Evolutionary conservation across 2,113 vertebrate genomes (phyloP).

Genomic region (Andinoacara biseriatus): DNA sequence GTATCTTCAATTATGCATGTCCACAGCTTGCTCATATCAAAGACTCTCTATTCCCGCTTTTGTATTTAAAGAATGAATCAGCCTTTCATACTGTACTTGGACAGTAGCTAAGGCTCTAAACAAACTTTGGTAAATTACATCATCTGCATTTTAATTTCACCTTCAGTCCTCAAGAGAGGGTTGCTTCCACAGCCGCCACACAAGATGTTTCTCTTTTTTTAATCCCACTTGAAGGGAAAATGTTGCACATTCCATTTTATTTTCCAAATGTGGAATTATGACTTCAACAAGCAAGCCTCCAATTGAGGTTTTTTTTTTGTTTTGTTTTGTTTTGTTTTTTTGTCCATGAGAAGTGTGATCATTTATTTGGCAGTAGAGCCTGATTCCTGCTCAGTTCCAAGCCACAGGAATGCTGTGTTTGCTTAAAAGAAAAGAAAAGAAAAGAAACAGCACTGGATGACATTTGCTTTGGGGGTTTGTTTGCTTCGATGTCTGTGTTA

Average conservation of each 20-base stretch:
- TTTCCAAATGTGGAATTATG: slow-evolving; percentile 63
- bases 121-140: slow-evolving; percentile 36
- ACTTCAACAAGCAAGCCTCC: slow-evolving; percentile 70
- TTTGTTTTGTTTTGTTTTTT: slow-evolving; percentile 55
- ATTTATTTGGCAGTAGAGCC: slow-evolving; percentile 58
- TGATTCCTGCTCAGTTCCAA: slow-evolving; percentile 57
- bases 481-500: slow-evolving; percentile 15
- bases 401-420: slow-evolving; percentile 70
- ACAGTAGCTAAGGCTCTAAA: slow-evolving; percentile 11
- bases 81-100: not conserved
- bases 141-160: slow-evolving; percentile 43
- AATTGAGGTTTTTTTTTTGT: slow-evolving; percentile 48
- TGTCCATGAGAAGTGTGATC: slow-evolving; percentile 59
- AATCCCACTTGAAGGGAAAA: slow-evolving; percentile 29
- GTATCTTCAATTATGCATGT: slow-evolving; percentile 61
- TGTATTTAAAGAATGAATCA: slow-evolving; percentile 22
- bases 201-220: slow-evolving; percentile 29
- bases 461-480: slow-evolving; percentile 17
- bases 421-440: slow-evolving; percentile 11
- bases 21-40: slow-evolving; percentile 34
- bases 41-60: slow-evolving; percentile 2
- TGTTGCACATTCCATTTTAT: slow-evolving; percentile 34
- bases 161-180: slow-evolving; percentile 25
- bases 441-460: slow-evolving; percentile 48
- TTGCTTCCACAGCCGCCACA: slow-evolving; percentile 45